Percentiles rank a stretch among this genome's conserved stretches.
Conservation (phyloP, 2,797 vertebrate genomes). For the Catamblyrhynchus diadema region DNA sequence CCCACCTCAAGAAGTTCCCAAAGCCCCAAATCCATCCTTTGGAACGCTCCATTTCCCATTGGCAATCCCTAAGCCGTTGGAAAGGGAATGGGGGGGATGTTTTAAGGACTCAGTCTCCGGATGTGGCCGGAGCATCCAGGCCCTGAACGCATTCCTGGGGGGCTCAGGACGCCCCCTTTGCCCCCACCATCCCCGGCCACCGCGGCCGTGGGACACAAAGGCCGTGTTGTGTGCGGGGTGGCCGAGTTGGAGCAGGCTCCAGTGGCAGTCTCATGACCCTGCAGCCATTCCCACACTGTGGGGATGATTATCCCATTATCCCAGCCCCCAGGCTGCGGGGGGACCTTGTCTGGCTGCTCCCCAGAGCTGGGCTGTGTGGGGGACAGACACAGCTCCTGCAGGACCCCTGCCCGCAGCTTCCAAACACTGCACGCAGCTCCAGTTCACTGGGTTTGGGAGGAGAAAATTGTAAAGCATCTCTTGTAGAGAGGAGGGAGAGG, state of each 20-base stretch:
- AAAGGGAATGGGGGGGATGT: rapidly evolving
- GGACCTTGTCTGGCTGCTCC: neutral
- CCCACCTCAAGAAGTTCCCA: neutral
- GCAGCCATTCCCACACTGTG: constrained; percentile 6
- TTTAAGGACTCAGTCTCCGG: neutral
- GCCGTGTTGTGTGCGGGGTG: constrained; percentile 22
- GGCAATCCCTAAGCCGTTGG: rapidly evolving
- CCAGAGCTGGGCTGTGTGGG: rapidly evolving
- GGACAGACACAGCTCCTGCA: neutral
- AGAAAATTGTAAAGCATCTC: neutral
- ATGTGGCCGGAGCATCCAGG: too few species aligned
- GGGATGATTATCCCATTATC: neutral
- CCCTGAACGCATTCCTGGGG: rapidly evolving
- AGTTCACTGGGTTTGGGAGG: rapidly evolving
- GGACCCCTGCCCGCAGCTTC: neutral
- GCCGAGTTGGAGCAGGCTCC: neutral
- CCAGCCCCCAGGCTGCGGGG: neutral
- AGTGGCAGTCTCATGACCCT: constrained; percentile 21
- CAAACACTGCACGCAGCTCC: neutral
- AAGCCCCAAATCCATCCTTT: rapidly evolving
- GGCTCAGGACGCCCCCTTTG: neutral
- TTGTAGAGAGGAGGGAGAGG: rapidly evolving
- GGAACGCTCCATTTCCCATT: rapidly evolving
- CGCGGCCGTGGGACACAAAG: constrained; percentile 7
- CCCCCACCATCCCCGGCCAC: neutral